Evolutionary conservation across 2,888 invertebrate genomes (phyloP).

Genomic region (Napeogenes sylphis): DNA sequence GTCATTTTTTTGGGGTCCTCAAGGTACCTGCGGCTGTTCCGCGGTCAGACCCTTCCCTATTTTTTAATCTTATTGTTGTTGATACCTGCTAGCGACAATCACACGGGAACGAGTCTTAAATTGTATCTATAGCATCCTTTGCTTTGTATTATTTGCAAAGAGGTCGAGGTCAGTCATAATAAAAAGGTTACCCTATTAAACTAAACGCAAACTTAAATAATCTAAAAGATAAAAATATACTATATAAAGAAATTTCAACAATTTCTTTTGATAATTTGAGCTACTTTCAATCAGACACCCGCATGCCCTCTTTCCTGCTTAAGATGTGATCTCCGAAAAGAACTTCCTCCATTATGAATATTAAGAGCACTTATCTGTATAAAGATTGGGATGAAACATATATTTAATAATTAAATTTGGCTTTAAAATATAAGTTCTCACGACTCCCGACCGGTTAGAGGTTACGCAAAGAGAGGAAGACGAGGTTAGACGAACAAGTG

Average conservation of each 20-base stretch:
- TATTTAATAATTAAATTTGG: background rate
- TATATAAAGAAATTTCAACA: background rate
- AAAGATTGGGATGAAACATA: background rate
- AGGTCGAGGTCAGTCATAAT: conserved; percentile 35
- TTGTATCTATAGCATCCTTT: conserved; percentile 21
- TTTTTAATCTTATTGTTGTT: conserved; percentile 42
- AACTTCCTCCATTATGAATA: background rate
- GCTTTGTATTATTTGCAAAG: conserved; percentile 25
- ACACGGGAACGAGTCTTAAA: conserved; percentile 57
- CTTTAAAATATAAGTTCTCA: background rate
- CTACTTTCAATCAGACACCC: background rate
- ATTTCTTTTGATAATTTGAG: background rate
- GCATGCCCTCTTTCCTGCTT: conserved; percentile 1
- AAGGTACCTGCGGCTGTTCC: conserved; percentile 55
- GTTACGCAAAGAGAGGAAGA: conserved; percentile 46
- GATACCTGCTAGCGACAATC: conserved; percentile 64
- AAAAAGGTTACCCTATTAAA: conserved; percentile 13
- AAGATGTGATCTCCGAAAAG: background rate
- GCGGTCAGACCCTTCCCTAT: conserved; percentile 48
- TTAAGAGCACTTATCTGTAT: background rate
- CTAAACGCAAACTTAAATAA: too few relatives aligned
- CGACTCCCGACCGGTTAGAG: conserved; percentile 34
- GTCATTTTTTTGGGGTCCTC: conserved; percentile 37
- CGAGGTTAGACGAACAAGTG: conserved; percentile 53
- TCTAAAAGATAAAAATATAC: background rate